Evolutionary conservation across 2,888 invertebrate species (phyloP), one percentile per base, ranked within the genome.

Genomic region (Diloba caeruleocephala): DNA sequence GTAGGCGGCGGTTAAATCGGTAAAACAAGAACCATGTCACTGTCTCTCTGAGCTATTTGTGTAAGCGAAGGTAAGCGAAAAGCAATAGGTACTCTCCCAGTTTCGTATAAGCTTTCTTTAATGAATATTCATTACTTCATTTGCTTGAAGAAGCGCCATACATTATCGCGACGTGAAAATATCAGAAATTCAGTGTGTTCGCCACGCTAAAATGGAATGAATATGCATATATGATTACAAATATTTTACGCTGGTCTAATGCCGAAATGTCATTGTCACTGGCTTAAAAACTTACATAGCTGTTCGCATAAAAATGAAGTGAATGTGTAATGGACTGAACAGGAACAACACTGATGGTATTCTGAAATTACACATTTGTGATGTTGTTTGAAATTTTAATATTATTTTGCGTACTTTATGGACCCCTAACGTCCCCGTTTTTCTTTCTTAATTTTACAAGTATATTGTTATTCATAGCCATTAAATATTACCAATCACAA

Each of bases 41-140:
- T 71, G 71, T 78, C 64, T 68, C 61, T 60, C 51, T 39, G 31
- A 76, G 72, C 64, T 76, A 77, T 78, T 81, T 73, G 69, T 71
- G 52, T 74, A 70, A 58, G 66, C 63, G 57, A 51, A 75, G 74
- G 72, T 80, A 79, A 76, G 76, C 78, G 78, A 71, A 81, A 80
- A 81, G 74, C 81, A 79, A 77, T 77, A 65, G 65, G 55, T 56
- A 77, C 66, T 75, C 71, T 66, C 66, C 53, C 74, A 74, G 74
- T 81, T 76, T 73, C 69, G 61, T 81, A 76, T 83, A 79, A 65
- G 58, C 84, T 84, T 81, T 81, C 76, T 75, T 75, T 78, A 77
- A 88, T 89, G 84, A 87, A 89, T 89, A 89, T 89, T 88, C 86
- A 88, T 87, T 79, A 85, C 75, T 83, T 85, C 76, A 85, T 88